These are phyloP conservation scores for Peromyscus attwateri DNA, from an alignment of 2,797 vertebrate species.

Conservation along the genomic window DNA sequence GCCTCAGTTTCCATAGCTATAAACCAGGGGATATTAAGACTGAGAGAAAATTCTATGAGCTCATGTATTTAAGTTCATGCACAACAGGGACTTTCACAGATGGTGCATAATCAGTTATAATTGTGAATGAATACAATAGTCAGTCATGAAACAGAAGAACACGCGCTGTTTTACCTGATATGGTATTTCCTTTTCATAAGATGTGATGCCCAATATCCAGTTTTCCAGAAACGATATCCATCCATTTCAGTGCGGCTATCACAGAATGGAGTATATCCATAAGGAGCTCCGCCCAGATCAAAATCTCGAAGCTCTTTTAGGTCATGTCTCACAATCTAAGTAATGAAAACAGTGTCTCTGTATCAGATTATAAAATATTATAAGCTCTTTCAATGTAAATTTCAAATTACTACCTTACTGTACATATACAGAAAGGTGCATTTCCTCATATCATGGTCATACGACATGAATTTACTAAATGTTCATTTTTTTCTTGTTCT, in stretches of 20 bases:
- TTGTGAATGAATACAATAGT: neutral
- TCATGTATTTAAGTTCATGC: neutral
- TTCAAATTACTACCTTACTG: neutral
- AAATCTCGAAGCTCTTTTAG: conserved; percentile 95
- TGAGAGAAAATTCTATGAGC: neutral
- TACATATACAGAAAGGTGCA: neutral
- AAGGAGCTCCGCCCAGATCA: conserved; percentile 94
- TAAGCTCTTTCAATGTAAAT: neutral
- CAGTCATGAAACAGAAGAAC: neutral
- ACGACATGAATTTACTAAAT: neutral
- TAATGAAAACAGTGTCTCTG: conserved; percentile 18
- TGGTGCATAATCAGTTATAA: neutral
- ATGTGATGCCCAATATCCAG: conserved; percentile 97
- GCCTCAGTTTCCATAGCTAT: neutral
- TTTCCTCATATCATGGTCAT: neutral
- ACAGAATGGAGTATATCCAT: conserved; percentile 98
- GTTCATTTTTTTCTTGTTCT: neutral
- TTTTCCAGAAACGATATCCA: conserved; percentile 98
- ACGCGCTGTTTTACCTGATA: conserved; percentile 91
- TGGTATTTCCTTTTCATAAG: conserved; percentile 96
- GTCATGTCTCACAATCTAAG: conserved; percentile 96
- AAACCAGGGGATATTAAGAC: neutral
- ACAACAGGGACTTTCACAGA: neutral
- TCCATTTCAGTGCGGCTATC: conserved; percentile 98
- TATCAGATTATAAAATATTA: neutral